Conservation (phyloP, 2,888 invertebrate genomes). For the Ypsolopha scabrella region DNA sequence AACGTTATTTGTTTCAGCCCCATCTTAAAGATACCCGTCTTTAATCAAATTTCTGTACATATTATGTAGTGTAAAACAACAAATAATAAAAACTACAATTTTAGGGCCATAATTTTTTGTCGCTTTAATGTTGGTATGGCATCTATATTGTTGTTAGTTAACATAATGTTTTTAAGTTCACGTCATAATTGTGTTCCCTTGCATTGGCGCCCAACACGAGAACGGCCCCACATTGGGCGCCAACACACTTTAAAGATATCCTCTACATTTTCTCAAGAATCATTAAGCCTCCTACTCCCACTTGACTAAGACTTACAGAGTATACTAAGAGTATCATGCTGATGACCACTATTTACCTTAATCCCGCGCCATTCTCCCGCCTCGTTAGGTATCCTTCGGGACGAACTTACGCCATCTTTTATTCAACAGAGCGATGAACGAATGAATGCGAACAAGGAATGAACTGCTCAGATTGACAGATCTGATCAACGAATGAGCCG, state of each 20-base stretch:
- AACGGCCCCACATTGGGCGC: background rate
- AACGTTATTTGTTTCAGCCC: too few relatives aligned
- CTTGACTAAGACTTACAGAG: background rate
- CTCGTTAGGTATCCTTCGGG: slow-evolving; percentile 25
- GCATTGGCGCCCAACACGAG: background rate
- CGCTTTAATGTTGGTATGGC: too few relatives aligned
- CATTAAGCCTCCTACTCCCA: slow-evolving; percentile 1
- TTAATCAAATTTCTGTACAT: too few relatives aligned
- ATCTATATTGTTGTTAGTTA: too few relatives aligned
- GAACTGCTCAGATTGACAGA: slow-evolving; percentile 13
- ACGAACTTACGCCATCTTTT: slow-evolving; percentile 28
- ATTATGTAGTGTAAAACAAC: too few relatives aligned
- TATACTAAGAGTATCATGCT: slow-evolving; percentile 7
- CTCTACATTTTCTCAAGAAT: background rate
- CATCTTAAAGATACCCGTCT: too few relatives aligned
- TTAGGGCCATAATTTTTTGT: too few relatives aligned
- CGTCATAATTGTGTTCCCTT: background rate
- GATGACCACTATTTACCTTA: slow-evolving; percentile 28
- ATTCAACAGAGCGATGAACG: slow-evolving; percentile 43
- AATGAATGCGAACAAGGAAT: slow-evolving; percentile 24
- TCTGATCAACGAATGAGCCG: background rate
- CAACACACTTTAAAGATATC: background rate
- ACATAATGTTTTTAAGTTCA: too few relatives aligned
- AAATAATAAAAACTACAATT: too few relatives aligned
- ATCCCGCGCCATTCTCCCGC: slow-evolving; percentile 24